Evolutionary conservation across 1,140 invertebrate genomes (phyloP), one percentile per base, ranked within the genome.

Genomic region (Parapsyche elsis): DNA sequence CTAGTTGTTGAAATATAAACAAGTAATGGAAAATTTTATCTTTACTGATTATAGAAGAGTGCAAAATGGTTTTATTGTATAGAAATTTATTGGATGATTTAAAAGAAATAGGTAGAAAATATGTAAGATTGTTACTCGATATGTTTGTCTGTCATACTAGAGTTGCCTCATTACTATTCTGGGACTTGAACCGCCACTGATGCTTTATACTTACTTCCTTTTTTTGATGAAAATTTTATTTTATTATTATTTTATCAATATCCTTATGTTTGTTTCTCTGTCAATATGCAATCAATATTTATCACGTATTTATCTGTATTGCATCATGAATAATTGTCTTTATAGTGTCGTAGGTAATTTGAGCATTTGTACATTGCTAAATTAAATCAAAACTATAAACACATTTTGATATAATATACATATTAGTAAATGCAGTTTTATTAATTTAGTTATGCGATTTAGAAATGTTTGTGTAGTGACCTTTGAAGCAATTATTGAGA

Each of bases 31-130:
- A 83, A 83, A 83, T 77, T 80, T 83, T 83, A 83, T 83, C 80
- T 83, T 80, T 83, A 83, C 78, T 80, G 79, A 82, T 49, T 81
- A 81, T 81, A 80, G 77, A 83, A 83, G 79, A 83, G 82, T 83
- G 82, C 82, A 83, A 83, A 83, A 81, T 81, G 80, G 78, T 83
- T 83, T 83, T 81, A 83, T 83, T 83, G 82, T 83, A 83, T 83
- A 83, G 82, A 83, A 83, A 83, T 83, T 83, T 83, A 83, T 83
- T 64, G 77, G 74, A 83, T 83, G 82, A 83, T 83, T 83, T 81
- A 83, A 83, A 64, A 79, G 82, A 83, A 83, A 83, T 83, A 83
- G 82, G 82, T 83, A 83, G 82, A 83, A 83, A 83, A 80, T 83
- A 83, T 83, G 82, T 83, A 83, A 83, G 82, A 83, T 83, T 83